Evolutionary conservation across 2,888 invertebrate species (phyloP).

Genomic region (Ennomos erosarius): DNA sequence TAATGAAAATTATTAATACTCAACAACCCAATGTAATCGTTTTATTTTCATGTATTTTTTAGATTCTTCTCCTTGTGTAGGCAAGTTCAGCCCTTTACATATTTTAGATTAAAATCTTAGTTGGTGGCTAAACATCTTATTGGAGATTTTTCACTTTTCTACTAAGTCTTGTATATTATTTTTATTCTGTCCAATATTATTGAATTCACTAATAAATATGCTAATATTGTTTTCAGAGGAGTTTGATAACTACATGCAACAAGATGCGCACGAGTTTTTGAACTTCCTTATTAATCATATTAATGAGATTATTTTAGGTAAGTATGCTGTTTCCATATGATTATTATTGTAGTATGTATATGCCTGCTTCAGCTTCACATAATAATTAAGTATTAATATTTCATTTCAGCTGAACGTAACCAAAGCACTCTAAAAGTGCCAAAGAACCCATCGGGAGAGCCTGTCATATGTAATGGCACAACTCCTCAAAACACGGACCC

Average conservation of each 20-base stretch:
- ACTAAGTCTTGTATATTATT: too few species aligned
- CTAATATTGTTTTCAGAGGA: slow-evolving; percentile 89
- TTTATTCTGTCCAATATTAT: too few species aligned
- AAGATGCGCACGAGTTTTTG: slow-evolving; percentile 99
- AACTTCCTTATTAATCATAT: slow-evolving; percentile 99
- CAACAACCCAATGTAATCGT: too few species aligned
- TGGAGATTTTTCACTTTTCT: too few species aligned
- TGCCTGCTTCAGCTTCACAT: slow-evolving; percentile 2
- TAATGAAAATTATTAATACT: too few species aligned
- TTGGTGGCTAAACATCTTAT: too few species aligned
- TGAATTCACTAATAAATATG: background rate
- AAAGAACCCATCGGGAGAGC: slow-evolving; percentile 78
- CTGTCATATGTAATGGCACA: slow-evolving; percentile 72
- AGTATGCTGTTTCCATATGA: slow-evolving; percentile 53
- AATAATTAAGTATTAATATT: background rate
- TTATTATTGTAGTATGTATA: background rate
- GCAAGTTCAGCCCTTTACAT: too few species aligned
- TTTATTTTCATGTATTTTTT: too few species aligned
- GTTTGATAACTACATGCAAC: slow-evolving; percentile 99
- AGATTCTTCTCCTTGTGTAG: too few species aligned
- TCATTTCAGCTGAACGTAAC: slow-evolving; percentile 89
- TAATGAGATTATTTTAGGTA: slow-evolving; percentile 98
- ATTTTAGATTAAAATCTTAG: too few species aligned
- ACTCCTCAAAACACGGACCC: slow-evolving; percentile 88
- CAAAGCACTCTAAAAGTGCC: slow-evolving; percentile 88